phyloP scores from a whole-genome alignment of 2,797 vertebrate species.

The Loris lydekkerianus region DNA sequence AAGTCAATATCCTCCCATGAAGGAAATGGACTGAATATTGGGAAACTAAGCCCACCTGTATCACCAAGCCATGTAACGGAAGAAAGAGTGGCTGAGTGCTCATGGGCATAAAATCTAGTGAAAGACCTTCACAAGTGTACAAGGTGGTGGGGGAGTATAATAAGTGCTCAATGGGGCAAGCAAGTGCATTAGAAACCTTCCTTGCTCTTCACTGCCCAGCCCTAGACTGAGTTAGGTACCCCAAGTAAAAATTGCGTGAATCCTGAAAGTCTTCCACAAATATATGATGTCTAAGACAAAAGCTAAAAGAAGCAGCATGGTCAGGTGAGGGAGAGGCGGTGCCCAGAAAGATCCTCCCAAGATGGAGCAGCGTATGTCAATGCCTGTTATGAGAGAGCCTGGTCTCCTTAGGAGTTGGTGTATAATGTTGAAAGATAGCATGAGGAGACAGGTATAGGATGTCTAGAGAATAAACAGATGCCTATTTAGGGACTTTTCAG shows the following conservation, averaged over 20 bases:
- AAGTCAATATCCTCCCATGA: neutral
- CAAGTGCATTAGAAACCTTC: neutral
- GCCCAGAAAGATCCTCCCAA: neutral
- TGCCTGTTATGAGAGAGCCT: neutral
- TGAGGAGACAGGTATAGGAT: neutral
- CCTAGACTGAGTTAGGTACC: too few relatives aligned
- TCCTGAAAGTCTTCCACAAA: neutral
- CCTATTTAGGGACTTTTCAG: neutral
- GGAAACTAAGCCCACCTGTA: neutral
- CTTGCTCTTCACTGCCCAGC: neutral
- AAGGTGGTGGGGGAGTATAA: neutral
- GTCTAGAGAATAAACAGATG: neutral
- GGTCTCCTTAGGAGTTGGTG: neutral
- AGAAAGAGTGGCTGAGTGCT: neutral
- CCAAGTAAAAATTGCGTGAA: neutral
- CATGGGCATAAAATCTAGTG: neutral
- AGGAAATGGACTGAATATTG: neutral
- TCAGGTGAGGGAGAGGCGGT: neutral
- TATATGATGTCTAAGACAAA: neutral
- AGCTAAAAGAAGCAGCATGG: neutral
- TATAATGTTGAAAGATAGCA: neutral
- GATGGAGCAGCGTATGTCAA: neutral
- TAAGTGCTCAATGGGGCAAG: neutral
- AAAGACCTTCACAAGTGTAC: neutral
- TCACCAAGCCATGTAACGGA: neutral